Evolutionary conservation across 2,888 invertebrate species (phyloP).

Genomic region (Calameuta idolon): DNA sequence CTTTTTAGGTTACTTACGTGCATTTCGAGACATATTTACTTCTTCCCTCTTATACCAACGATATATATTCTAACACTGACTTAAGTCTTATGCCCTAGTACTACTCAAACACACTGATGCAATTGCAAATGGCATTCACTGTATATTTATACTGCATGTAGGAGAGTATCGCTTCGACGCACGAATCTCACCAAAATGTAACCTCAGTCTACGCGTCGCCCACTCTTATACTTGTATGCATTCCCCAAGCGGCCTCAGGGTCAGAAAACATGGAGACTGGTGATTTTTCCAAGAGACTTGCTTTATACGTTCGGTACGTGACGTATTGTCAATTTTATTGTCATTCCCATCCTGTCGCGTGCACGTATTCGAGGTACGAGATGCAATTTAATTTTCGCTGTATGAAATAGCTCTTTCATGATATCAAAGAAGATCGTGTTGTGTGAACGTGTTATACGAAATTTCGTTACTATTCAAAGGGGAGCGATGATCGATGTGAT

Average conservation of each 20-base stretch:
- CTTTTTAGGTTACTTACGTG: conserved; percentile 15
- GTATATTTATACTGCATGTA: neutral
- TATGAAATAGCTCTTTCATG: neutral
- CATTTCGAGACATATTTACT: conserved; percentile 31
- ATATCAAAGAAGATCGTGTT: neutral
- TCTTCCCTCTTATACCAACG: neutral
- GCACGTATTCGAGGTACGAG: neutral
- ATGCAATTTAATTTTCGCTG: neutral
- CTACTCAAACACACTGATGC: neutral
- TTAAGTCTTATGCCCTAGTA: too few relatives aligned
- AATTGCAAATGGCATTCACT: neutral
- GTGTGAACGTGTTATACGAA: neutral
- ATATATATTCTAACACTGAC: neutral
- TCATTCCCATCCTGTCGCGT: conserved; percentile 7
- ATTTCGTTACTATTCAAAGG: neutral
- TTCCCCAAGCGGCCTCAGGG: conserved; percentile 7
- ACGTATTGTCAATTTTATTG: conserved; percentile 27
- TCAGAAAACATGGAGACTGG: conserved; percentile 4
- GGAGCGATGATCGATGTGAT: neutral
- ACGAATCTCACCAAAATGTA: conserved; percentile 17
- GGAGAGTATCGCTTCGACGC: neutral
- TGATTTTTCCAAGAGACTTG: neutral
- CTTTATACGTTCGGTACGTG: conserved; percentile 4
- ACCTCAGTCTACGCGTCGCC: conserved; percentile 12
- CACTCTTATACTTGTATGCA: conserved; percentile 17